A percentile compares a stretch with the other conserved stretches of the same genome.
Conservation (phyloP, 2,888 invertebrate species). For the Papilio demoleus region DNA sequence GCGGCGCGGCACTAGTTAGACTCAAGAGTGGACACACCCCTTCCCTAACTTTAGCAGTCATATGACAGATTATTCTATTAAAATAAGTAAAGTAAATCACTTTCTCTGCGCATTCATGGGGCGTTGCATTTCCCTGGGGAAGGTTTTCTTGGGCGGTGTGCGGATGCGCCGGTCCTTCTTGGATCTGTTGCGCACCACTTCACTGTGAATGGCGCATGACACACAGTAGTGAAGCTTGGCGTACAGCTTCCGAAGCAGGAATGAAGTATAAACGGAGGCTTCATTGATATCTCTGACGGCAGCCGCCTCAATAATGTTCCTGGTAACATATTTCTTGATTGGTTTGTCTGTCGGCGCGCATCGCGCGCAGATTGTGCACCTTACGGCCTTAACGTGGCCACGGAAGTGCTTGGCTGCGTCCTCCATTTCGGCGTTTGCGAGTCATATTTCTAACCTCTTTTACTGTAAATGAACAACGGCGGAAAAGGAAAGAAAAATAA, state of each 20-base stretch:
- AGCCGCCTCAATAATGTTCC: constrained; percentile 99
- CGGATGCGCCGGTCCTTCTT: constrained; percentile 98
- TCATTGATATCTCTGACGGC: constrained; percentile 99
- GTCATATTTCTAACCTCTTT: constrained; percentile 86
- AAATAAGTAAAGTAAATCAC: constrained; percentile 75
- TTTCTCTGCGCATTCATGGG: constrained; percentile 87
- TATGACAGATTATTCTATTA: too few species aligned
- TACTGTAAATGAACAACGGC: constrained; percentile 73
- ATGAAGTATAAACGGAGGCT: constrained; percentile 96
- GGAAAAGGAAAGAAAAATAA: constrained; percentile 77
- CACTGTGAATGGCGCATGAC: constrained; percentile 99
- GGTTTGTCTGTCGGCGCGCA: constrained; percentile 99
- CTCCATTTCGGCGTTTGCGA: constrained; percentile 99
- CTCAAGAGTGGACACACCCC: too few species aligned
- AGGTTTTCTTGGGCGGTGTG: constrained; percentile 96
- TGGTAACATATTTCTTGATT: constrained; percentile 99
- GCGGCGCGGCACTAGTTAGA: too few species aligned
- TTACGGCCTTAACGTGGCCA: constrained; percentile 98
- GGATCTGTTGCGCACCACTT: constrained; percentile 99
- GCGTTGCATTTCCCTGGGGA: constrained; percentile 89
- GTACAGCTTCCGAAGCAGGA: constrained; percentile 98
- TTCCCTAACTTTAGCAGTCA: too few species aligned
- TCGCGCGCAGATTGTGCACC: constrained; percentile 99
- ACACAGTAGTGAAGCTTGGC: constrained; percentile 99
- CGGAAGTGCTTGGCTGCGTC: constrained; percentile 99